phyloP scores from a whole-genome alignment of 1,140 invertebrate species.

The Lepidurus packardi region DNA sequence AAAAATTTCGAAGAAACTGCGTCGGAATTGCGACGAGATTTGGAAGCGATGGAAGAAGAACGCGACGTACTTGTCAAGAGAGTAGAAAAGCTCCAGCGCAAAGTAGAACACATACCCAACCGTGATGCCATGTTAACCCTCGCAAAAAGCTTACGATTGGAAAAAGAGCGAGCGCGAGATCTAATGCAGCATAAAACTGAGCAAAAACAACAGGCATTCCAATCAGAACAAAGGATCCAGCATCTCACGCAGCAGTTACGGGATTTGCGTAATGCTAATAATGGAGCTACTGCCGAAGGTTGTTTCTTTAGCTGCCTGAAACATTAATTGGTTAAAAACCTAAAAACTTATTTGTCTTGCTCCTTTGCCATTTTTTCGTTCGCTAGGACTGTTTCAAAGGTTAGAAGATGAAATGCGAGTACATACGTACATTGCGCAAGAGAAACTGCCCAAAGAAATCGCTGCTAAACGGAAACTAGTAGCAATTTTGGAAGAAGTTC shows the following conservation, averaged over 20 bases:
- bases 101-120: slow-evolving; percentile 52
- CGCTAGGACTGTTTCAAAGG: slow-evolving; percentile 53
- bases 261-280: slow-evolving; percentile 50
- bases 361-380: slow-evolving; percentile 29
- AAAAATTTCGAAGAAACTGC: slow-evolving; percentile 52
- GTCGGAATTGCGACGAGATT: slow-evolving; percentile 64
- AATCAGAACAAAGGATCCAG: slow-evolving; percentile 51
- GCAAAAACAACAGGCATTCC: slow-evolving; percentile 50
- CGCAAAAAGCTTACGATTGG: slow-evolving; percentile 60
- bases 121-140: slow-evolving; percentile 56
- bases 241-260: slow-evolving; percentile 54
- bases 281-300: slow-evolving; percentile 55
- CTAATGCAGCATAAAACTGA: slow-evolving; percentile 56
- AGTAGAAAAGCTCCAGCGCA: slow-evolving; percentile 63
- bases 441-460: slow-evolving; percentile 71
- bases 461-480: slow-evolving; percentile 56
- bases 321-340: slow-evolving; percentile 32
- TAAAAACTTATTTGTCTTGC: background rate
- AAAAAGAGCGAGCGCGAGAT: slow-evolving; percentile 63
- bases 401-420: slow-evolving; percentile 71
- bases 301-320: slow-evolving; percentile 26
- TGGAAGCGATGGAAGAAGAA: slow-evolving; percentile 78
- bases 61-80: slow-evolving; percentile 66
- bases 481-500: slow-evolving; percentile 61
- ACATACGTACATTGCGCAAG: slow-evolving; percentile 66